phyloP scores from a whole-genome alignment of 1,140 invertebrate species.

The Gryon sp. region DNA sequence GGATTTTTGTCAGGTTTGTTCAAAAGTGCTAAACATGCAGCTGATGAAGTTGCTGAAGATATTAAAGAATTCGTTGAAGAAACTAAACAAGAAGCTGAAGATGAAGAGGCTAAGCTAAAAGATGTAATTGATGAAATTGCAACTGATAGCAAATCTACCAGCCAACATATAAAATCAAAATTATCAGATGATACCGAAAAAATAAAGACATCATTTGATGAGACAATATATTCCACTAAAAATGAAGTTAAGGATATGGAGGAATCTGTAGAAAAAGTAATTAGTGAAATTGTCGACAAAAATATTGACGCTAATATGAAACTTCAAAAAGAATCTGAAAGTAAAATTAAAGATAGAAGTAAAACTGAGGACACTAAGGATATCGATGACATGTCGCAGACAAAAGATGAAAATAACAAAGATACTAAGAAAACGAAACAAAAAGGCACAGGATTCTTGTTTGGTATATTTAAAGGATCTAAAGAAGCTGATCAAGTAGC shows the following conservation, averaged over 20 bases:
- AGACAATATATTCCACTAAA: no score
- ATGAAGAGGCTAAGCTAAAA: slow-evolving; percentile 1
- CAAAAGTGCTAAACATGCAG: slow-evolving; percentile 61
- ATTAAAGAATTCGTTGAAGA: slow-evolving; percentile 22
- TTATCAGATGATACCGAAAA: neutral
- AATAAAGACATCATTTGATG: no score
- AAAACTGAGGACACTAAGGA: no score
- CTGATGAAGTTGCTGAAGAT: slow-evolving; percentile 15
- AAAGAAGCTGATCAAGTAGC: neutral
- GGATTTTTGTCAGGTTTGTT: slow-evolving; percentile 62
- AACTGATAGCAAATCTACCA: neutral
- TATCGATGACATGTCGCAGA: no score
- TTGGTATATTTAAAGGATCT: no score
- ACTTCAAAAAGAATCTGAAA: no score
- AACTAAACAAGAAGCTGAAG: slow-evolving; percentile 18
- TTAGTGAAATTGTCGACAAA: no score
- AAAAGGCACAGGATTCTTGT: neutral
- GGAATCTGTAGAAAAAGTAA: no score
- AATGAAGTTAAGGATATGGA: no score
- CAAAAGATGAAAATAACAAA: neutral
- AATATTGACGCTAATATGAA: no score
- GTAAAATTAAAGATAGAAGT: no score
- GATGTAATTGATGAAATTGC: neutral
- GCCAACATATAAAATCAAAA: neutral
- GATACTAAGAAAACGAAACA: neutral